Conservation (phyloP, 2,888 invertebrate genomes). For the Lissocephala sabroskyi region DNA sequence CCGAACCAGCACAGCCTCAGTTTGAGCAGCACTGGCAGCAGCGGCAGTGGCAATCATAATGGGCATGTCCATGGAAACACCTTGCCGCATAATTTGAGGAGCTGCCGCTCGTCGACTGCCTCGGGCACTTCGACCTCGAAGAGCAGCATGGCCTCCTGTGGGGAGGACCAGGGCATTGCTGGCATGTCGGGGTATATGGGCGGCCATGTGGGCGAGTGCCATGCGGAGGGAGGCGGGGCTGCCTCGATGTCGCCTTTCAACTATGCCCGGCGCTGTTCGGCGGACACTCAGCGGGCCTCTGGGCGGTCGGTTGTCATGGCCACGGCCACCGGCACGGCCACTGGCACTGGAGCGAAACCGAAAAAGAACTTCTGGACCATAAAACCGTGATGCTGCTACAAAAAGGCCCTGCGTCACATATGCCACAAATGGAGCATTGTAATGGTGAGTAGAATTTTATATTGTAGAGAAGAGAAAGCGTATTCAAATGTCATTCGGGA, state of each 20-base stretch:
- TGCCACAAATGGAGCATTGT: slow-evolving; percentile 70
- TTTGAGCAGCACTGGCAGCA: slow-evolving; percentile 11
- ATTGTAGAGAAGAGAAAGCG: too few species aligned
- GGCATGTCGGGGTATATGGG: slow-evolving; percentile 47
- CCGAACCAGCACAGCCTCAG: slow-evolving; percentile 19
- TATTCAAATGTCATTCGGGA: too few species aligned
- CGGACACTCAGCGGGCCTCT: slow-evolving; percentile 69
- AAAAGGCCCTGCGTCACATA: slow-evolving; percentile 66
- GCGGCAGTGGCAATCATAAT: slow-evolving; percentile 28
- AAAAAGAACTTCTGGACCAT: slow-evolving; percentile 72
- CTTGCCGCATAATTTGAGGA: slow-evolving; percentile 69
- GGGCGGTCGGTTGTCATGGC: slow-evolving; percentile 44
- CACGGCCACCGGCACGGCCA: slow-evolving; percentile 14
- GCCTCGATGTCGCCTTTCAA: slow-evolving; percentile 65
- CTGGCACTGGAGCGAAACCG: slow-evolving; percentile 68
- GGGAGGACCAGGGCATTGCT: slow-evolving; percentile 70
- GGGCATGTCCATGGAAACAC: slow-evolving; percentile 45
- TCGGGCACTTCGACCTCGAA: slow-evolving; percentile 71
- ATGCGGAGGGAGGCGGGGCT: slow-evolving; percentile 12
- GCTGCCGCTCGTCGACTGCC: slow-evolving; percentile 71
- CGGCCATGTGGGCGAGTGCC: slow-evolving; percentile 5
- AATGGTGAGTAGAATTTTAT: slow-evolving; percentile 72
- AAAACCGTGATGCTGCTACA: slow-evolving; percentile 73
- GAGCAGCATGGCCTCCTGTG: slow-evolving; percentile 71
- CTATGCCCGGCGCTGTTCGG: slow-evolving; percentile 68